Evolutionary conservation across 1,140 invertebrate genomes (phyloP).

Genomic region (Drosophila nasuta): DNA sequence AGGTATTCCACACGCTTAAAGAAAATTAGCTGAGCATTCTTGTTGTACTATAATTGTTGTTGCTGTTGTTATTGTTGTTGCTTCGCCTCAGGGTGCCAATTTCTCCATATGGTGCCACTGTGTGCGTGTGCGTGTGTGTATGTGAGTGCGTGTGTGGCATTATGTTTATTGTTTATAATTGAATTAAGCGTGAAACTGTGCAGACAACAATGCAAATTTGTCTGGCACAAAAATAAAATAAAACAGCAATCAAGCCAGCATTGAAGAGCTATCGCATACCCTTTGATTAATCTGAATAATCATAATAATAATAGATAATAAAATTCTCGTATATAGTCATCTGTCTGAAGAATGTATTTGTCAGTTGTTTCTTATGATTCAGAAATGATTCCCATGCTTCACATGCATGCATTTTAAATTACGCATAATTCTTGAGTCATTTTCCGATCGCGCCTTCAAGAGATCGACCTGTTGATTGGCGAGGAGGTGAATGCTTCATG

Average conservation of each 20-base stretch:
- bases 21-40: conserved; percentile 59
- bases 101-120: conserved; percentile 35
- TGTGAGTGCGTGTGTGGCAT: conserved; percentile 21
- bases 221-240: not conserved
- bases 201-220: conserved; percentile 48
- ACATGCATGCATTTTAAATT: conserved; percentile 5
- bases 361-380: conserved; percentile 28
- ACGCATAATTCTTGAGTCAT: conserved; percentile 31
- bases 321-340: not conserved
- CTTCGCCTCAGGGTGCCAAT: conserved; percentile 63
- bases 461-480: conserved; percentile 2
- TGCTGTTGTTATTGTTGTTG: conserved; percentile 4
- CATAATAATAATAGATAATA: not conserved
- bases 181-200: conserved; percentile 73
- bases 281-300: conserved; percentile 12
- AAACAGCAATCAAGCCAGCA: not conserved
- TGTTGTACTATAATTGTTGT: not conserved
- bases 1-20: conserved; percentile 29
- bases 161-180: conserved; percentile 81
- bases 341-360: not conserved
- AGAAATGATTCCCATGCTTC: conserved; percentile 15
- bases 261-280: conserved; percentile 13
- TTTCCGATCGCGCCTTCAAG: not conserved
- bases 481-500: not conserved
- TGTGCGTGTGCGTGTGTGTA: conserved; percentile 12